These are phyloP conservation scores for Trissonchulus latispiculum DNA, from an alignment of 2,888 invertebrate genomes.

Conservation along the genomic window DNA sequence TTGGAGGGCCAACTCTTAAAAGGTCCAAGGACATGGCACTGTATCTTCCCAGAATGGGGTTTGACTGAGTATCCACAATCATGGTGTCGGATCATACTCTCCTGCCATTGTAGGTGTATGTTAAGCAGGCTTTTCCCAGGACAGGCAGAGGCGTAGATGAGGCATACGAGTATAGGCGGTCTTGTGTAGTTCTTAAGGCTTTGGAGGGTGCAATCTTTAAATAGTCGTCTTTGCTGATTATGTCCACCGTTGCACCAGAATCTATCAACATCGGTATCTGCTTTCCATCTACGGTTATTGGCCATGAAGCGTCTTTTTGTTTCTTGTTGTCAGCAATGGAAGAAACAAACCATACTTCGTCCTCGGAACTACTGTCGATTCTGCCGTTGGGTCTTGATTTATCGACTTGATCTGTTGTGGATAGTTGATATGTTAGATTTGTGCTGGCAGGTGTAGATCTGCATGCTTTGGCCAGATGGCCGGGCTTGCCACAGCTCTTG, in stretches of 20 bases:
- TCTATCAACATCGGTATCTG: not conserved
- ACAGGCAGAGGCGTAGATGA: not conserved
- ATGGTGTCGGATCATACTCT: not conserved
- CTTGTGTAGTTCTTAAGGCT: not conserved
- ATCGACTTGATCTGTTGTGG: too few species aligned
- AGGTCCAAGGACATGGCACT: not conserved
- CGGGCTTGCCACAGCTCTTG: not conserved
- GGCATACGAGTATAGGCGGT: not conserved
- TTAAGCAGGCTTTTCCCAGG: not conserved
- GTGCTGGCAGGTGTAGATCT: not conserved
- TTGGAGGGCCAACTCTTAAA: not conserved
- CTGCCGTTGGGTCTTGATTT: not conserved
- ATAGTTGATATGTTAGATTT: not conserved
- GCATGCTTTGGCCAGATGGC: not conserved
- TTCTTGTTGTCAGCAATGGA: too few species aligned
- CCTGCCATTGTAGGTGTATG: not conserved
- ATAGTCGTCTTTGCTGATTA: not conserved
- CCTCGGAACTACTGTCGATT: not conserved
- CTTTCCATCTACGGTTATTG: not conserved
- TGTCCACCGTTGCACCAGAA: not conserved
- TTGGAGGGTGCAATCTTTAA: too few species aligned
- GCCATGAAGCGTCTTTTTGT: not conserved
- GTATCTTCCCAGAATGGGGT: not conserved
- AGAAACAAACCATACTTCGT: not conserved
- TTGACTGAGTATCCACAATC: not conserved